A percentile compares a stretch with the other conserved stretches of the same genome.
phyloP scores from a whole-genome alignment of 2,888 invertebrate species.

The Ichneumoninae sp. region DNA sequence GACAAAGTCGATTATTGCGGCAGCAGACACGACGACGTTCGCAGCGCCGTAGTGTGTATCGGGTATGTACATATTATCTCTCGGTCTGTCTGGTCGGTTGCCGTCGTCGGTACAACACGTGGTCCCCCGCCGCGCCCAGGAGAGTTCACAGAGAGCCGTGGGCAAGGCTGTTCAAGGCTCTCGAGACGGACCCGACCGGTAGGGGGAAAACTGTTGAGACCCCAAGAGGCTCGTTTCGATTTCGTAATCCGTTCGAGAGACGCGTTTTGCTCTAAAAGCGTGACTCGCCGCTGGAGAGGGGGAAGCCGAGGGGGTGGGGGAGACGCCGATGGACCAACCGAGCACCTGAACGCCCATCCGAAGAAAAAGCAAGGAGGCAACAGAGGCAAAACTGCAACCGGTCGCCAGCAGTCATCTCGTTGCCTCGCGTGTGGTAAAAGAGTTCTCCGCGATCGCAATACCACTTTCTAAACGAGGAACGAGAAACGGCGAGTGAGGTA shows the following conservation, averaged over 20 bases:
- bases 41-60: conserved; percentile 12
- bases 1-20: conserved; percentile 16
- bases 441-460: conserved; percentile 2
- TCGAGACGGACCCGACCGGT: conserved; percentile 49
- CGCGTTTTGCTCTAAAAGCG: conserved; percentile 40
- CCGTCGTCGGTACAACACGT: conserved; percentile 47
- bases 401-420: conserved; percentile 10
- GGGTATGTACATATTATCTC: conserved; percentile 42
- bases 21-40: conserved; percentile 33
- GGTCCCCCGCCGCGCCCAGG: conserved; percentile 29
- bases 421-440: conserved; percentile 2
- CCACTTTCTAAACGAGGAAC: conserved; percentile 45
- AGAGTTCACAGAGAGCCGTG: conserved; percentile 70
- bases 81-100: conserved; percentile 36
- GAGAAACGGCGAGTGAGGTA: not conserved
- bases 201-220: conserved; percentile 3
- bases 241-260: conserved; percentile 60
- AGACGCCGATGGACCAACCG: not conserved
- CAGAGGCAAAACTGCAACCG: conserved; percentile 16
- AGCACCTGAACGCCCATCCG: conserved; percentile 6
- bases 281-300: not conserved
- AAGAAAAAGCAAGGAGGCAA: conserved; percentile 1
- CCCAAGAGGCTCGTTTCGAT: conserved; percentile 47
- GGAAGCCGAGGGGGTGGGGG: not conserved
- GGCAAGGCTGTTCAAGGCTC: conserved; percentile 82